Base-by-base conservation (phyloP, 2,113 vertebrate genomes). In the Notiomystis cincta region DNA sequence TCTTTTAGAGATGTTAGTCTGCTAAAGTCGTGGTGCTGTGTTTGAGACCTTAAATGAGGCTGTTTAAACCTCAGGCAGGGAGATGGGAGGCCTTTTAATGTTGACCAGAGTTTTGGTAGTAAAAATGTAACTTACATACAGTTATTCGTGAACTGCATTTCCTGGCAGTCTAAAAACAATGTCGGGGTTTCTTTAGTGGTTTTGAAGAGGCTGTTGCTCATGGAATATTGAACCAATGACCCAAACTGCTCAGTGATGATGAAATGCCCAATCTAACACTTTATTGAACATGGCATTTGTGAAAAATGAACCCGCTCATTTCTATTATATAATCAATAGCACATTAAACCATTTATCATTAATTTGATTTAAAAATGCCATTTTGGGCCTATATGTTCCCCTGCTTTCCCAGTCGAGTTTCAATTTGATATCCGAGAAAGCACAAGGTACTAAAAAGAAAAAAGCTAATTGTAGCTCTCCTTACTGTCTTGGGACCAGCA, bases 251-350 rank as follows among this genome's bases (percentile, higher is more conserved):
- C 89, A 38, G 40, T 82, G 77, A 50, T 97, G 97, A 98, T 97
- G 91, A 97, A 98, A 95, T 93, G 90, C 92, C 94, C 95, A 86
- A 91, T 97, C 97, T 97, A 94, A 95, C 77, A 17, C 96, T 97
- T 97, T 96, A 98, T 94, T 95, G 97, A 98, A 96, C 89, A 5
- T 96, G 90, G 61, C 96, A 96, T 97, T 97, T 97, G 95, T 97
- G 97, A 98, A 97, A 97, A 98, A 98, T 95, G 94, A 96, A 97
- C 83, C 83, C 95, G 92, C 95, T 97, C 18, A 1, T 97, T 97
- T 97, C 93, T 95, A 82, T 97, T 95, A 91, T 45, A 93, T 98
- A 98, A 98, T 98, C 97, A 96, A 98, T 98, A 98, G 89, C 82
- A 92, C 79, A 91, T 96, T 96, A 97, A 98, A 91, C 90, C 90